These are phyloP conservation scores for Pediacus dermestoides DNA, from an alignment of 2,888 invertebrate species.

Conservation along the genomic window DNA sequence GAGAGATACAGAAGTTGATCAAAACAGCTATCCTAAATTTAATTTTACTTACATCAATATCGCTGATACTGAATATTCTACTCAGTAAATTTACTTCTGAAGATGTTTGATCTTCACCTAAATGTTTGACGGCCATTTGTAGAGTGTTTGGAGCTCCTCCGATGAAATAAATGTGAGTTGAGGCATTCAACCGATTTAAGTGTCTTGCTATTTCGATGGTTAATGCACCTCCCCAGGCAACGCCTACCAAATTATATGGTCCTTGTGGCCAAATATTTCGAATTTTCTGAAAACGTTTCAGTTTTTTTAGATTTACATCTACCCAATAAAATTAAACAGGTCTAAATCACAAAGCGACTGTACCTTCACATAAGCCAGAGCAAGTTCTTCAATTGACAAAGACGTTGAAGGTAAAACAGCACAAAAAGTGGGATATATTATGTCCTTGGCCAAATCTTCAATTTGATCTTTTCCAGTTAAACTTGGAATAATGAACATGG, in stretches of 20 bases:
- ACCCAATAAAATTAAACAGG: constrained; percentile 9
- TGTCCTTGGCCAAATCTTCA: constrained; percentile 36
- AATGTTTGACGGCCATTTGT: constrained; percentile 54
- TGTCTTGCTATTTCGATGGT: constrained; percentile 74
- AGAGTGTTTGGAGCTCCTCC: constrained; percentile 79
- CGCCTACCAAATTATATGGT: constrained; percentile 75
- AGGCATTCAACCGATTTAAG: constrained; percentile 63
- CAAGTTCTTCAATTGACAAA: constrained; percentile 36
- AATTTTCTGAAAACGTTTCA: constrained; percentile 56
- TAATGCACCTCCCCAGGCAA: constrained; percentile 83
- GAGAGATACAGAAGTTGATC: too few species aligned
- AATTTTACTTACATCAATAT: constrained; percentile 36
- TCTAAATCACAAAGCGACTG: too few species aligned
- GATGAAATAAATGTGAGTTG: constrained; percentile 62
- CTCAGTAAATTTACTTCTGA: constrained; percentile 57
- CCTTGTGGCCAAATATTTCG: constrained; percentile 58
- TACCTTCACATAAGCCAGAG: constrained; percentile 40
- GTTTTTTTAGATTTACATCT: constrained; percentile 27
- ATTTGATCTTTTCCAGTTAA: constrained; percentile 38
- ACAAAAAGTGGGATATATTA: constrained; percentile 47
- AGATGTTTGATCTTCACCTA: constrained; percentile 39
- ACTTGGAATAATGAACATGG: constrained; percentile 48
- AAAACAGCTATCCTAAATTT: too few species aligned
- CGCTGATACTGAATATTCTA: constrained; percentile 54
- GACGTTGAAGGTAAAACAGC: constrained; percentile 40